phyloP scores from a whole-genome alignment of 2,888 invertebrate genomes.

The Coelopa pilipes region DNA sequence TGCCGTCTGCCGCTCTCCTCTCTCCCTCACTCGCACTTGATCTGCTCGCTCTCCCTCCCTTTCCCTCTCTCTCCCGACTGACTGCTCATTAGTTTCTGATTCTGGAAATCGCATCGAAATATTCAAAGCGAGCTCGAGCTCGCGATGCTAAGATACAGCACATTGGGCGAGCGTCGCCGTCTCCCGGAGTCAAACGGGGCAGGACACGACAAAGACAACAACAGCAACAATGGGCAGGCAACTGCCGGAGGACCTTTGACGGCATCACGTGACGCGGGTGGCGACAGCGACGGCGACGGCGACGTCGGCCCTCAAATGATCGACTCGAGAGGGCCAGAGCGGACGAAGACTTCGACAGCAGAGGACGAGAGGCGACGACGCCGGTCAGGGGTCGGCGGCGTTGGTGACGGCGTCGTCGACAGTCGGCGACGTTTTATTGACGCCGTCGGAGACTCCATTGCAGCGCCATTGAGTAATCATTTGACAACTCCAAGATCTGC shows the following conservation, averaged over 20 bases:
- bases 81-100: too few relatives aligned
- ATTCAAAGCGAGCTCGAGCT: too few relatives aligned
- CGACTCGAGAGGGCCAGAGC: neutral
- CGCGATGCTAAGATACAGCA: slow-evolving; percentile 2
- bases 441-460: slow-evolving; percentile 31
- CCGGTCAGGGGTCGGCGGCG: neutral
- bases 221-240: neutral
- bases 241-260: slow-evolving; percentile 15
- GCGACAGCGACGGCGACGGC: neutral
- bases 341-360: too few relatives aligned
- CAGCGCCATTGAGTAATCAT: slow-evolving; percentile 18
- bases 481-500: neutral
- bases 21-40: too few relatives aligned
- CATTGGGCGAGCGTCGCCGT: too few relatives aligned
- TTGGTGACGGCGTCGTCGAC: neutral
- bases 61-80: too few relatives aligned
- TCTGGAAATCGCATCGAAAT: too few relatives aligned
- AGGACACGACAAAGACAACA: neutral
- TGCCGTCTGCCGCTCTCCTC: too few relatives aligned
- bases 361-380: neutral
- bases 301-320: neutral
- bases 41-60: too few relatives aligned
- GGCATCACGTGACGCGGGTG: slow-evolving; percentile 10
- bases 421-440: neutral
- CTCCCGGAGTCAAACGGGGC: neutral